phyloP scores from a whole-genome alignment of 2,797 vertebrate genomes.

The Hapalemur alaotrensis region DNA sequence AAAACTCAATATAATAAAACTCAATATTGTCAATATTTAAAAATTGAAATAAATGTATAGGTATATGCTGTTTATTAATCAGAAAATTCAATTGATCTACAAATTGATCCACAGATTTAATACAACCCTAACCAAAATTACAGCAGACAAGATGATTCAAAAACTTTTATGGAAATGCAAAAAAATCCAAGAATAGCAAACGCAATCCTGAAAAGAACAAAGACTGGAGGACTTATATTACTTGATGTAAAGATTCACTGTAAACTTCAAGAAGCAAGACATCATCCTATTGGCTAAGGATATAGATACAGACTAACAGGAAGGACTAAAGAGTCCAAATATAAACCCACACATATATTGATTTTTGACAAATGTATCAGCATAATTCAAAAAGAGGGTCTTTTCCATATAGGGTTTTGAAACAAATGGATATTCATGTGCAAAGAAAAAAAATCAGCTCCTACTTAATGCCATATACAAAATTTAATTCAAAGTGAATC shows the following conservation, averaged over 20 bases:
- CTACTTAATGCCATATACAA: background rate
- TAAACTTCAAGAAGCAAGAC: background rate
- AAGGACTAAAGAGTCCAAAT: background rate
- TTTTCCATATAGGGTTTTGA: background rate
- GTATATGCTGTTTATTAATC: background rate
- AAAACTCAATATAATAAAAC: background rate
- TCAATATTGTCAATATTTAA: background rate
- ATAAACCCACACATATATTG: background rate
- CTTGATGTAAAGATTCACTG: background rate
- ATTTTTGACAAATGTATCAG: background rate
- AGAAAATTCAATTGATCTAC: background rate
- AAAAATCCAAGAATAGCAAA: background rate
- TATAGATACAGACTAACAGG: background rate
- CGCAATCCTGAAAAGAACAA: background rate
- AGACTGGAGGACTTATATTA: background rate
- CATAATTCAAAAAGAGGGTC: background rate
- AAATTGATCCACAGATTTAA: background rate
- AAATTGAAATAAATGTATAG: background rate
- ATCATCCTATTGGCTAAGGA: background rate
- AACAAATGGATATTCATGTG: background rate
- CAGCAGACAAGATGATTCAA: background rate
- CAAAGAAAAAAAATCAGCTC: background rate
- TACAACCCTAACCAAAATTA: background rate
- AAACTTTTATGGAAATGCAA: background rate
- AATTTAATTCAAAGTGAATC: conserved; percentile 7